phyloP scores from a whole-genome alignment of 2,797 vertebrate genomes.

The Rhabdophis nuchalis region DNA sequence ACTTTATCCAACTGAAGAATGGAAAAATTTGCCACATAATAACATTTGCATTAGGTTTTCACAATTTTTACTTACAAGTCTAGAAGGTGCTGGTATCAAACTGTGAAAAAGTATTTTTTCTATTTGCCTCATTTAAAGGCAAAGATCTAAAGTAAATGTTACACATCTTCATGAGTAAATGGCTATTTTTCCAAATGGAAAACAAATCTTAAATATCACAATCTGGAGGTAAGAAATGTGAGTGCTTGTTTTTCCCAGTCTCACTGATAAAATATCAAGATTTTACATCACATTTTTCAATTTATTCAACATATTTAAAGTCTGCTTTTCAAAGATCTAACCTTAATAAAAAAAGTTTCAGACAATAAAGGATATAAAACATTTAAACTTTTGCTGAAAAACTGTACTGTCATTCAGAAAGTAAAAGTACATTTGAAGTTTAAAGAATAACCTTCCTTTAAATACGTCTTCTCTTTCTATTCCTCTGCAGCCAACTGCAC shows the following conservation, averaged over 20 bases:
- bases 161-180: background rate
- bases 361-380: background rate
- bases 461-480: background rate
- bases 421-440: background rate
- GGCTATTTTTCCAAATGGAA: background rate
- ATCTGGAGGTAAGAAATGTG: background rate
- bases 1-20: background rate
- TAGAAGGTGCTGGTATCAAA: background rate
- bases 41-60: background rate
- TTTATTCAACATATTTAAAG: background rate
- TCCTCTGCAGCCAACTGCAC: background rate
- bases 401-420: background rate
- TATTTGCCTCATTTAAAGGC: background rate
- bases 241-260: background rate
- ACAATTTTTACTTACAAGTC: background rate
- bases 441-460: background rate
- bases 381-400: background rate
- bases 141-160: background rate
- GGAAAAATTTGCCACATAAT: background rate
- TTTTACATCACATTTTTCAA: background rate
- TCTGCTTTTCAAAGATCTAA: background rate
- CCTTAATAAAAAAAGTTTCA: background rate
- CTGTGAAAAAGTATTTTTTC: background rate
- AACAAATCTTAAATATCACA: background rate
- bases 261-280: background rate